Base-by-base conservation (phyloP, 2,888 invertebrate species). In the Lottia gigantea region DNA sequence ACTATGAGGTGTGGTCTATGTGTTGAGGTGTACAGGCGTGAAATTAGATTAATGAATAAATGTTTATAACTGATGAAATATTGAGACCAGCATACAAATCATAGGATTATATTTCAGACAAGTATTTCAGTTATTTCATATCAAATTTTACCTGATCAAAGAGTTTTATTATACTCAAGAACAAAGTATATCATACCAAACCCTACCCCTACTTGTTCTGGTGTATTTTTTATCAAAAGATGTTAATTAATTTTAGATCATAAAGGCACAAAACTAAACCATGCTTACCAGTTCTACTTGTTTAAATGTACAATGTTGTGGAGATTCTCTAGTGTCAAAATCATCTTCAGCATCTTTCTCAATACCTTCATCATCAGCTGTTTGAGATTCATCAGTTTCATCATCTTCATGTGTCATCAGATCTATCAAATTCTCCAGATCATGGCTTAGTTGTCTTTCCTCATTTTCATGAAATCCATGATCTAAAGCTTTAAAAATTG, bases 401-500 rank as follows among this genome's bases (percentile, higher is more conserved):
- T 90, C 89, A 89, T 92, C 92, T 79, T 92, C 91, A 65, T 92
- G 91, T 67, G 95, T 94, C 95, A 97, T 95, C 86, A 93, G 92
- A 76, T 93, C 93, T 86, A 97, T 94, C 70, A 97, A 92, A 68
- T 92, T 91, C 88, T 95, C 95, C 78, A 97, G 91, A 86, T 95
- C 95, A 16, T 93, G 92, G 80, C 95, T 94, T 82, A 97, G 92
- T 82, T 93, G 92, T 80, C 95, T 91, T 90, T 97, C 96, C 89
- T 96, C 95, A 76, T 94, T 94, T 82, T 93, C 94, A 62, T 92
- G 92, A 84, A 95, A 92, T 79, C 95, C 95, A 89, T 93, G 95
- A 90, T 97, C 97, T 89, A 97, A 90, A 55, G 97, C 95, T 82
- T 93, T 92, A 90, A 95, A 97, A 80, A 97, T 93, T 80, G 95